Percentiles rank a stretch among this genome's conserved stretches.
phyloP scores from a whole-genome alignment of 2,888 invertebrate genomes.

The Vannuccia rotundouncinata region DNA sequence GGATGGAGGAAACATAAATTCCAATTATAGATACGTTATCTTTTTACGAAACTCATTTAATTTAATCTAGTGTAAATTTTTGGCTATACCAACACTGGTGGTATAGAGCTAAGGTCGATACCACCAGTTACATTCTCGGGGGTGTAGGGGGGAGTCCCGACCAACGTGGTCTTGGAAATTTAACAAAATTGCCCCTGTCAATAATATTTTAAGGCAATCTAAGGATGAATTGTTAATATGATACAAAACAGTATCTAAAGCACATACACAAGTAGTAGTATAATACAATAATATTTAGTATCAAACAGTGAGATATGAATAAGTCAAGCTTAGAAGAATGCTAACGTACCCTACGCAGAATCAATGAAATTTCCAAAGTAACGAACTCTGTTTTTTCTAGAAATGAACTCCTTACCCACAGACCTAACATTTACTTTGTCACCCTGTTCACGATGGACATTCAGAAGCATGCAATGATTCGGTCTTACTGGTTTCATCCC shows the following conservation, averaged over 20 bases:
- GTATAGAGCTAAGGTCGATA: no score
- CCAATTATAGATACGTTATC: no score
- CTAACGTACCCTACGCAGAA: neutral
- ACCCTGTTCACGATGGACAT: neutral
- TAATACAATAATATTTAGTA: neutral
- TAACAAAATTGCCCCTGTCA: neutral
- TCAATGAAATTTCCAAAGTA: neutral
- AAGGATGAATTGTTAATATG: neutral
- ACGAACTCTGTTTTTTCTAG: neutral
- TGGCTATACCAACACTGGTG: no score
- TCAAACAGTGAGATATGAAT: neutral
- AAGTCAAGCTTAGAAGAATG: neutral
- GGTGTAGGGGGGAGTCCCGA: neutral
- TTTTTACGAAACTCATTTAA: no score
- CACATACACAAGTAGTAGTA: neutral
- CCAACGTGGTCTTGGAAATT: neutral
- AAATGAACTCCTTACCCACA: neutral
- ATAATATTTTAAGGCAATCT: neutral
- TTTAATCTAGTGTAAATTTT: no score
- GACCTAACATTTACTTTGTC: neutral
- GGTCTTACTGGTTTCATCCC: neutral
- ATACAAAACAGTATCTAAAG: neutral
- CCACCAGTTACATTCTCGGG: neutral
- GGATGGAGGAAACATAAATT: no score
- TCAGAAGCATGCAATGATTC: neutral